Base-by-base conservation (phyloP, 2,888 invertebrate species). In the Dynastes maya region DNA sequence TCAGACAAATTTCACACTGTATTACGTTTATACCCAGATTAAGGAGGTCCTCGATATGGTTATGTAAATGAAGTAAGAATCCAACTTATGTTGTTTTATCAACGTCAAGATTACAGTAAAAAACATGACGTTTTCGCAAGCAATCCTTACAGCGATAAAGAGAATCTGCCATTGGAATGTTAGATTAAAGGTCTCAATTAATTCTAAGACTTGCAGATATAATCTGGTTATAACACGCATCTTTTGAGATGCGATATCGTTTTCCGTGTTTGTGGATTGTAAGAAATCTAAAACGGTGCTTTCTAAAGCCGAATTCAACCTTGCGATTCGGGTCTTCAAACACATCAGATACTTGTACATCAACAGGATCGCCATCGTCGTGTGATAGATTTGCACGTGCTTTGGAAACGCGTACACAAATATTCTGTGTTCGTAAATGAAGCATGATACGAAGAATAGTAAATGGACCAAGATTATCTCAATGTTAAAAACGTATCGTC, bases 111-210 rank as follows among this genome's bases (percentile, higher is more conserved):
- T 51, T 29, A 29, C 29, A 2, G 51, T 68, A 29, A 68, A 68
- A 51, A 68, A 68, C 29, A 51, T 51, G 9, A 68, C 68, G 6
- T 68, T 68, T 29, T 68, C 68, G 29, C 51, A 51, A 0, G 51
- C 68, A 27, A 51, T 68, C 27, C 68, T 27, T 0, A 68, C 49
- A 11, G 68, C 68, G 11, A 68, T 68, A 13, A 68, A 68, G 5
- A 68, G 68, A 29, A 68, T 68, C 51, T 68, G 68, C 68, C 75
- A 65, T 49, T 65, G 75, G 49, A 75, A 75, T 8, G 64, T 75
- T 4, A 65, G 40, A 27, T 75, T 75, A 40, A 65, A 75, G 49
- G 51, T 75, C 29, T 58, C 74, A 22, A 74, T 65, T n/a, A 65
- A 64, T 2, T 51, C 49, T 8, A 68, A 51, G 5, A 64, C 11